Evolutionary conservation across 2,113 vertebrate genomes (phyloP).

Genomic region (Ptilonorhynchus violaceus): DNA sequence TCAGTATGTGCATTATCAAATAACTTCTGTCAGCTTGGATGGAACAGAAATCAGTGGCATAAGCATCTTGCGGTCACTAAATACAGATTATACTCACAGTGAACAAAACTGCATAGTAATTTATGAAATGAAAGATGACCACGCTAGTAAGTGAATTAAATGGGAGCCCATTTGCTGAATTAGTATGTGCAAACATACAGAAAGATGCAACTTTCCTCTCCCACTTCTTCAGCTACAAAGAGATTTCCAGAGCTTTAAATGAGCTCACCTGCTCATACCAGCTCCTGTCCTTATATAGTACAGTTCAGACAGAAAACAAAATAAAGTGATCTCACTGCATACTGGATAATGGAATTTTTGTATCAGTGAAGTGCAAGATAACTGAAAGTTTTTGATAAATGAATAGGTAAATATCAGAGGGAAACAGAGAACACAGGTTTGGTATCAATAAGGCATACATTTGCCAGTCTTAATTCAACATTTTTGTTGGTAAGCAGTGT

Average conservation of each 20-base stretch:
- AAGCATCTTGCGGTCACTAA: slow-evolving; percentile 72
- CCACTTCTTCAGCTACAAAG: not conserved
- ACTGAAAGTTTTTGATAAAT: not conserved
- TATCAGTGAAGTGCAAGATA: slow-evolving; percentile 28
- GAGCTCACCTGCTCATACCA: slow-evolving; percentile 11
- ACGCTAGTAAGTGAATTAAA: not conserved
- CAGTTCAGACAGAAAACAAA: slow-evolving; percentile 9
- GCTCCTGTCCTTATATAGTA: not conserved
- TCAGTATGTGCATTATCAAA: slow-evolving; percentile 76
- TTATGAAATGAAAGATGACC: slow-evolving; percentile 73
- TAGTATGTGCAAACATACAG: slow-evolving; percentile 57
- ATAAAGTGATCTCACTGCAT: slow-evolving; percentile 37
- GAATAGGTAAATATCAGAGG: not conserved
- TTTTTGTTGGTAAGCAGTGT: slow-evolving; percentile 16
- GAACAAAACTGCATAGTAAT: slow-evolving; percentile 78
- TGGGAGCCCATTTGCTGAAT: slow-evolving; percentile 53
- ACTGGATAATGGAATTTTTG: slow-evolving; percentile 7
- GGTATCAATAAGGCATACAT: not conserved
- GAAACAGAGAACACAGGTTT: not conserved
- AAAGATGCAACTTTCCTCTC: slow-evolving; percentile 18
- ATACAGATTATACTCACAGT: slow-evolving; percentile 75
- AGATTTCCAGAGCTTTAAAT: not conserved
- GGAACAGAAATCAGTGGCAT: slow-evolving; percentile 73
- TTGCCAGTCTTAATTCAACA: not conserved
- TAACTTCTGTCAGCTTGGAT: slow-evolving; percentile 70